These are phyloP conservation scores for Lanius collurio DNA, from an alignment of 2,113 vertebrate species.

Conservation along the genomic window DNA sequence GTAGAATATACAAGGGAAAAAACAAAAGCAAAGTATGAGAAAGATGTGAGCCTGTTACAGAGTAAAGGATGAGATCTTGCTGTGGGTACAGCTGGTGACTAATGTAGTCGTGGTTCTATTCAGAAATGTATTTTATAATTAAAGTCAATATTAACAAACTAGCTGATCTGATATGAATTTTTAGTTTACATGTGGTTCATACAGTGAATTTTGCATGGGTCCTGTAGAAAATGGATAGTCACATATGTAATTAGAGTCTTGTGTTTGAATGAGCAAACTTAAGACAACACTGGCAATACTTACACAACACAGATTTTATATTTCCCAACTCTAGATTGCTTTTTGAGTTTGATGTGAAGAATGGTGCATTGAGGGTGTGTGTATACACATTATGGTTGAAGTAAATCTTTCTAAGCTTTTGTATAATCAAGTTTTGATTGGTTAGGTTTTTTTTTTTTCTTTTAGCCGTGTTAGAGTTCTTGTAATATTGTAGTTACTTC, in stretches of 20 bases:
- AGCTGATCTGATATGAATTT: not conserved
- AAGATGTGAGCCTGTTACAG: not conserved
- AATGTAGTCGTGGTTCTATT: not conserved
- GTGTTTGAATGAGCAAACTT: not conserved
- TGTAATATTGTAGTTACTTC: not conserved
- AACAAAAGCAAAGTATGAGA: not conserved
- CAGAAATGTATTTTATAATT: not conserved
- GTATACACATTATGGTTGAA: not conserved
- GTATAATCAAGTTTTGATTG: not conserved
- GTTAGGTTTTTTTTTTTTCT: not conserved
- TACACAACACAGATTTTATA: not conserved
- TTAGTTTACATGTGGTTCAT: not conserved
- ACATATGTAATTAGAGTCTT: not conserved
- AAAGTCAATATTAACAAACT: not conserved
- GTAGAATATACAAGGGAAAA: not conserved
- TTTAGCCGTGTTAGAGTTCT: not conserved
- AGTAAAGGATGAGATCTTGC: not conserved
- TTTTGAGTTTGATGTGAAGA: not conserved
- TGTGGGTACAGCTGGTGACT: not conserved
- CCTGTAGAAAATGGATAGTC: not conserved
- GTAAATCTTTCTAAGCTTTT: not conserved
- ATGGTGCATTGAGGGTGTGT: fast-evolving
- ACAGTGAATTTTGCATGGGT: not conserved
- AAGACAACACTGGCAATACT: not conserved
- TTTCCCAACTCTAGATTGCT: not conserved